These are phyloP conservation scores for Neuroterus valhalla DNA, from an alignment of 1,140 invertebrate genomes.

Conservation along the genomic window DNA sequence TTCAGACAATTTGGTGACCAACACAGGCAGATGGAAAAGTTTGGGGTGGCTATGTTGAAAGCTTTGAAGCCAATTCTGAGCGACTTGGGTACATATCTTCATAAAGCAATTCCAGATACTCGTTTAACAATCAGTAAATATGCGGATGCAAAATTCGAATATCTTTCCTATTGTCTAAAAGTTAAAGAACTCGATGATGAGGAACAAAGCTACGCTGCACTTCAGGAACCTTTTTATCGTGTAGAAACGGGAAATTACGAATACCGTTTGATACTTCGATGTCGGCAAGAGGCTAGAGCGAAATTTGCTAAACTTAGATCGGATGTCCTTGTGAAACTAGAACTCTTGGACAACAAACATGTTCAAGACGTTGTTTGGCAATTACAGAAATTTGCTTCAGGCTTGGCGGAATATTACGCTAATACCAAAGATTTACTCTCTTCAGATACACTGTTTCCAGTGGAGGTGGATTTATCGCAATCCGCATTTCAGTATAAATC, in stretches of 20 bases:
- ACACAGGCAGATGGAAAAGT: constrained; percentile 94
- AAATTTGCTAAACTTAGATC: constrained; percentile 94
- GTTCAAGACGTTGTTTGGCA: constrained; percentile 94
- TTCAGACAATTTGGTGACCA: constrained; percentile 97
- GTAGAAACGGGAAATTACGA: constrained; percentile 99
- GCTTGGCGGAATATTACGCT: constrained; percentile 86
- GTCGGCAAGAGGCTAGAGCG: constrained; percentile 93
- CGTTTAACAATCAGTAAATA: constrained; percentile 98
- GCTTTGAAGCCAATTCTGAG: constrained; percentile 92
- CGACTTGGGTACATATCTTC: constrained; percentile 96
- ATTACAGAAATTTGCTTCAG: constrained; percentile 85
- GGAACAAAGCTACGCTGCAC: constrained; percentile 92
- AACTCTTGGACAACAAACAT: constrained; percentile 97
- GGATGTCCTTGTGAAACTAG: constrained; percentile 97
- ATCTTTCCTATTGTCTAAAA: constrained; percentile 98
- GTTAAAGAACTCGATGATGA: constrained; percentile 99
- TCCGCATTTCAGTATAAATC: constrained; percentile 93
- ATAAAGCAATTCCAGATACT: constrained; percentile 98
- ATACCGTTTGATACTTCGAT: constrained; percentile 94
- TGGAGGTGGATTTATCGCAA: constrained; percentile 95
- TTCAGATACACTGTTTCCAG: constrained; percentile 90
- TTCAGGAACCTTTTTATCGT: constrained; percentile 97
- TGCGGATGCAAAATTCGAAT: constrained; percentile 98
- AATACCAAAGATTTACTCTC: constrained; percentile 82
- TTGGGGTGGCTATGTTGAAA: constrained; percentile 93